These are phyloP conservation scores for Melanotaenia pygmaea DNA, from an alignment of 2,797 vertebrate genomes.

Conservation along the genomic window DNA sequence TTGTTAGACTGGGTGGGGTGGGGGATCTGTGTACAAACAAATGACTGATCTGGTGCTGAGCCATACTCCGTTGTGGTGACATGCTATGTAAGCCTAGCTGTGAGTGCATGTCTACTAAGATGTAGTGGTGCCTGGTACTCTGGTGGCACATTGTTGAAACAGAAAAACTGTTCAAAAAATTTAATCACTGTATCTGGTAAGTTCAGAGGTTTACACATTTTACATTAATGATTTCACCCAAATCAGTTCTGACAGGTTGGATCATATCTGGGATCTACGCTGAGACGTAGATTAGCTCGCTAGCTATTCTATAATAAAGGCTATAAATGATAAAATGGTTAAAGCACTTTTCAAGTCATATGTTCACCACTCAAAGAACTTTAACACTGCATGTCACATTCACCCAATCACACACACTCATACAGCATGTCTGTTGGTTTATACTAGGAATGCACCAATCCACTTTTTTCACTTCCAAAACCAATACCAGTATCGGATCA, in stretches of 20 bases:
- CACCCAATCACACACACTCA: too few species aligned
- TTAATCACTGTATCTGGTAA: background rate
- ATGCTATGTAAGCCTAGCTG: constrained; percentile 26
- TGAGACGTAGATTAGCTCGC: background rate
- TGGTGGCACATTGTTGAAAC: constrained; percentile 35
- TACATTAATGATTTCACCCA: background rate
- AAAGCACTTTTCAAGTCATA: too few species aligned
- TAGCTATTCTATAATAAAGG: background rate
- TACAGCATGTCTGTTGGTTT: too few species aligned
- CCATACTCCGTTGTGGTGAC: constrained; percentile 12
- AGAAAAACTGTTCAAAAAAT: background rate
- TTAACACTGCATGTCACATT: too few species aligned
- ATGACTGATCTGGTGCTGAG: constrained; percentile 7
- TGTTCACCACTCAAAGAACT: too few species aligned
- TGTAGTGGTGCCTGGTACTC: constrained; percentile 35
- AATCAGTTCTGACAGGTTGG: too few species aligned
- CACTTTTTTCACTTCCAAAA: too few species aligned
- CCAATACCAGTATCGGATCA: too few species aligned
- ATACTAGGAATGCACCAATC: too few species aligned
- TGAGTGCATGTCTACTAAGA: constrained; percentile 24
- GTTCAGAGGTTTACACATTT: background rate
- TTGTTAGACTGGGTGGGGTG: background rate
- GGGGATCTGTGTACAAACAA: constrained; percentile 6
- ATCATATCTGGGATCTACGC: background rate
- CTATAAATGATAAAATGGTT: background rate